Base-by-base conservation (phyloP, 1,140 invertebrate species). In the Drosophila burlai region DNA sequence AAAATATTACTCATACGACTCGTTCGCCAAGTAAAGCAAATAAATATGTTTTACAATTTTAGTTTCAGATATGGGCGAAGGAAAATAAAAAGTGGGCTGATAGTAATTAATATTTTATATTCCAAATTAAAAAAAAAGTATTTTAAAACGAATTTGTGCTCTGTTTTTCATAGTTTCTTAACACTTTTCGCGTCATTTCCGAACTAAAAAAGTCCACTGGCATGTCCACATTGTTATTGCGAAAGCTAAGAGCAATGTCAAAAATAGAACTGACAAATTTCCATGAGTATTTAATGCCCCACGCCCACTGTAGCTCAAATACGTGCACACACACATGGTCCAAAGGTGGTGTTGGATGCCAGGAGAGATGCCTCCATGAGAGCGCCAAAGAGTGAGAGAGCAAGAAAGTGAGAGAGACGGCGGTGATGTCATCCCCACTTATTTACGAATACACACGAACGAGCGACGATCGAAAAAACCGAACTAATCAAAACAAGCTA, bases 341-440 rank as follows among this genome's bases (percentile, higher is more conserved):
- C 79, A 61, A 68, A 80, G 71, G 83, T 86, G 76, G 47, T 29
- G 47, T 89, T 89, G 74, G 66, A 76, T 73, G 59, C 40, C 55
- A 50, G 68, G 57, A 76, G 62, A 85, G 36, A 52, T 75, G 43
- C 36, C 45, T 47, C 43, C 50, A 38, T 49, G 29, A 47, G 54
- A 67, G 74, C 72, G 62, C 38, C 46, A 45, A 47, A 64, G 45
- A 65, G 26, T 21, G 45, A 67, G 43, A 42, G 77, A 52, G 57
- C 31, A 43, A 34, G 59, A 80, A 52, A 80, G 57, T 38, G 46
- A 42, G 59, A 80, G 58, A 80, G 58, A 54, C 31, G 66, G 60
- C 74, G 85, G 85, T 89, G 84, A 89, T 89, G 84, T 89, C 84
- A 89, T 89, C 81, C 81, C 66, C 75, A 80, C 69, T 65, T 65